Base-by-base conservation (phyloP, 2,797 vertebrate species). In the Myotis findleyi region DNA sequence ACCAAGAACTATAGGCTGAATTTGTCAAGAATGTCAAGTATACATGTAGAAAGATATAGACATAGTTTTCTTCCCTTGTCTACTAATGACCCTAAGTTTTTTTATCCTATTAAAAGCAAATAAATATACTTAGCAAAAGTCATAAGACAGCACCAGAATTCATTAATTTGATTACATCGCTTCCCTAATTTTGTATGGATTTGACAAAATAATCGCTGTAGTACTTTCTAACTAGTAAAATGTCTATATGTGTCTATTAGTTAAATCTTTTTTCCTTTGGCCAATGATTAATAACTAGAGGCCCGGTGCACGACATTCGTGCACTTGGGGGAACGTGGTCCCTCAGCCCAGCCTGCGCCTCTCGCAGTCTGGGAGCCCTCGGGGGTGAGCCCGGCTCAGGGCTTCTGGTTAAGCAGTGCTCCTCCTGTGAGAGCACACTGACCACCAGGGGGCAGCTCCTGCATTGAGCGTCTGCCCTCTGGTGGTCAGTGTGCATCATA, bases 21-120 rank as follows among this genome's bases (percentile, higher is more conserved):
- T 92, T 87, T 93, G 20, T 91, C 21, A 51, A 92, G n/a, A 81
- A 95, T 83, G 33, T 69, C 38, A 97, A 87, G 76, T 16, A 69
- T 44, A 76, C 6, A 13, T 27, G 18, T 87, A 62, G 23, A 64
- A 91, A 92, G 86, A 88, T 55, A 55, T 2, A 84, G 25, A 72
- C 30, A 82, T 25, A 71, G 14, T 94, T 95, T 30, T 13, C 5
- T 84, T 96, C 71, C 87, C 55, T 18, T 71, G 20, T 47, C 72
- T 92, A 71, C 18, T 44, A 64, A 87, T 88, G 86, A 23, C 25
- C 20, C 33, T 80, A 38, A 69, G 14, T 14, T 75, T n/a, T 81
- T 53, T 51, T 77, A 91, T 83, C 44, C 53, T 90, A 33, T 53
- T 86, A 53, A 76, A 88, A 79, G 33, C 33, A 95, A 92, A 82